phyloP scores from a whole-genome alignment of 37 sponge, comb jelly and placozoan genomes.

The Diacarnus erythraeanus region DNA sequence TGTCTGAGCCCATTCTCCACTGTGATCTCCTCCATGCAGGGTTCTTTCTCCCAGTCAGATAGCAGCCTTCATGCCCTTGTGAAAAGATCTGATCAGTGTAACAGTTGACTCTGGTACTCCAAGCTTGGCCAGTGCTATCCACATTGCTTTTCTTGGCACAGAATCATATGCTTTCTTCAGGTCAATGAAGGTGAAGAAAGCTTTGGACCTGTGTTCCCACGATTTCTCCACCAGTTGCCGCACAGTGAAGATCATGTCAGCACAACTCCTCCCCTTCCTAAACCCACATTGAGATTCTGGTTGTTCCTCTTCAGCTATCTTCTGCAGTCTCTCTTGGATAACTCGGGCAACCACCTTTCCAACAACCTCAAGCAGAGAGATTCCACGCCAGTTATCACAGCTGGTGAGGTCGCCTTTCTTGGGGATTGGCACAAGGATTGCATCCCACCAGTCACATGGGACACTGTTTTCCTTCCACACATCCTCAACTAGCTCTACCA shows the following conservation, averaged over 20 bases:
- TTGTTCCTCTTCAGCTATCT: conserved; percentile 8
- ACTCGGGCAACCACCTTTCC: conserved; percentile 23
- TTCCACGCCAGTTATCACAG: conserved; percentile 44
- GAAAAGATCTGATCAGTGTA: background rate
- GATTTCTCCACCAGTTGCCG: background rate
- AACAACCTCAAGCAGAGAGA: conserved; percentile 15
- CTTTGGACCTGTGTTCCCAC: background rate
- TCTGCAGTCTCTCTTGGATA: conserved; percentile 25
- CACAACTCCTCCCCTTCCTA: conserved; percentile 20
- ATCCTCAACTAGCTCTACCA: background rate
- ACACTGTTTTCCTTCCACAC: background rate
- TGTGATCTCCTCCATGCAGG: background rate
- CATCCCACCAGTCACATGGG: background rate
- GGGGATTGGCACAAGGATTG: background rate
- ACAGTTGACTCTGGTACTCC: background rate
- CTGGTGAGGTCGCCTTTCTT: conserved; percentile 1
- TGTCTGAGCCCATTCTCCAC: background rate
- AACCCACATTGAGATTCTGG: conserved; percentile 27
- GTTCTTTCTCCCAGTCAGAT: background rate
- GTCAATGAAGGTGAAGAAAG: conserved; percentile 12
- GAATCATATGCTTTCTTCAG: conserved; percentile 32
- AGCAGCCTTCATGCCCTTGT: background rate
- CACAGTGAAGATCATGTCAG: conserved; percentile 33
- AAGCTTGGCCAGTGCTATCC: background rate
- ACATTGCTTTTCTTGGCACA: background rate